Conservation (phyloP, 2,113 vertebrate species). For the Lampris incognitus region DNA sequence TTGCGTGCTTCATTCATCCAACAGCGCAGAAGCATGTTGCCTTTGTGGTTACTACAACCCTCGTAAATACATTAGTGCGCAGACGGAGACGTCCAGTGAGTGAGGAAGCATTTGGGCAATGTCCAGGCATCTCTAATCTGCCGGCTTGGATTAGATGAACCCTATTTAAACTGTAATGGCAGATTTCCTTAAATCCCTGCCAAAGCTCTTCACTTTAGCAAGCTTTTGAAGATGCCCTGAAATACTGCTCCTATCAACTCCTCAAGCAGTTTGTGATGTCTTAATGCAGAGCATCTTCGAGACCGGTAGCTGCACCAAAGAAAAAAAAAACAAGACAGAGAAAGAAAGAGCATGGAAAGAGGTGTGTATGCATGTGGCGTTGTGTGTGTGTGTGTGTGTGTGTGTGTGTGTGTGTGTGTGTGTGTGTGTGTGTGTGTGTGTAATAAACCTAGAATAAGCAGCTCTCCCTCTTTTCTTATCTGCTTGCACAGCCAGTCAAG, state of each 20-base stretch:
- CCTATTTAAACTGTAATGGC: conserved; percentile 73
- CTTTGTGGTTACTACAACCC: conserved; percentile 41
- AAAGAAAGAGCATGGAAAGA: conserved; percentile 29
- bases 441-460: conserved; percentile 73
- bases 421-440: conserved; percentile 12
- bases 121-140: conserved; percentile 72
- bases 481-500: conserved; percentile 75
- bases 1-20: conserved; percentile 45
- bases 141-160: conserved; percentile 76
- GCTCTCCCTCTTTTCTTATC: conserved; percentile 76
- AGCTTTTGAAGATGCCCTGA: conserved; percentile 75
- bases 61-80: conserved; percentile 57
- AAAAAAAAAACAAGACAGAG: conserved; percentile 27
- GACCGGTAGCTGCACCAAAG: conserved; percentile 65
- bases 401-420: conserved; percentile 1
- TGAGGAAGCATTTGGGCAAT: conserved; percentile 53
- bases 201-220: conserved; percentile 72
- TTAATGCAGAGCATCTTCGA: conserved; percentile 79
- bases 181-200: conserved; percentile 79
- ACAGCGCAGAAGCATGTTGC: conserved; percentile 24
- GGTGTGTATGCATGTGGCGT: background rate
- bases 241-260: conserved; percentile 72
- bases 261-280: conserved; percentile 74
- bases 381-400: conserved; percentile 5
- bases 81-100: conserved; percentile 49